phyloP scores from a whole-genome alignment of 1,140 invertebrate genomes.

The Charaxes varanes region DNA sequence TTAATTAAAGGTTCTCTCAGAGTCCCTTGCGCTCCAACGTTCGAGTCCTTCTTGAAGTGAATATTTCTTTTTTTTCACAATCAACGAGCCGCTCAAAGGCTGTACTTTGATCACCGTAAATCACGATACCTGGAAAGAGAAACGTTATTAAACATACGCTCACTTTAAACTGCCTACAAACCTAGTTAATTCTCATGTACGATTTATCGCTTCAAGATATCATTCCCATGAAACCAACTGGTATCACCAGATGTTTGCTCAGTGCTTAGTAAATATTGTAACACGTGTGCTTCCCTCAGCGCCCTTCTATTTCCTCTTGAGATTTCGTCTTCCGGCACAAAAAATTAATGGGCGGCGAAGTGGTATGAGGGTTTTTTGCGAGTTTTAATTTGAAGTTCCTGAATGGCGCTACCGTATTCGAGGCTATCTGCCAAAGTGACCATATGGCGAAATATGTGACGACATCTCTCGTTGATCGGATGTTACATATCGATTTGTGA shows the following conservation, averaged over 20 bases:
- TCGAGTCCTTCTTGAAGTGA: slow-evolving; percentile 51
- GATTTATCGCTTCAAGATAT: slow-evolving; percentile 3
- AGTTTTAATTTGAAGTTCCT: slow-evolving; percentile 39
- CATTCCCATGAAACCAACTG: slow-evolving; percentile 41
- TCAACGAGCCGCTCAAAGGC: slow-evolving; percentile 59
- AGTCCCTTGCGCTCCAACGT: slow-evolving; percentile 53
- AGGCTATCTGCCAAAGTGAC: slow-evolving; percentile 21
- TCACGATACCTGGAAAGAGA: slow-evolving; percentile 53
- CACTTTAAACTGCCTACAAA: slow-evolving; percentile 8
- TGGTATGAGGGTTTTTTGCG: slow-evolving; percentile 42
- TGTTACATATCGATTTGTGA: slow-evolving; percentile 36
- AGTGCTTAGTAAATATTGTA: slow-evolving; percentile 70
- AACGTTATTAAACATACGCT: slow-evolving; percentile 26
- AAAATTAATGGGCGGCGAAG: slow-evolving; percentile 56
- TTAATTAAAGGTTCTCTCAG: slow-evolving; percentile 68
- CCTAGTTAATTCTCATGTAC: background rate
- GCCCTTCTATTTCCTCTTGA: slow-evolving; percentile 69
- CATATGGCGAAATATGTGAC: slow-evolving; percentile 41
- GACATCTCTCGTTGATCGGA: slow-evolving; percentile 46
- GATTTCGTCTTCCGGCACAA: slow-evolving; percentile 68
- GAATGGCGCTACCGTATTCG: slow-evolving; percentile 37
- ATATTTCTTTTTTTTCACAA: slow-evolving; percentile 64
- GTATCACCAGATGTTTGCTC: slow-evolving; percentile 59
- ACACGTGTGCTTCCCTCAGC: slow-evolving; percentile 62
- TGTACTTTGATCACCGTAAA: slow-evolving; percentile 63